Percentiles rank a stretch among this genome's conserved stretches.
Evolutionary conservation across 2,113 vertebrate species (phyloP).

Genomic region (Anolis carolinensis): DNA sequence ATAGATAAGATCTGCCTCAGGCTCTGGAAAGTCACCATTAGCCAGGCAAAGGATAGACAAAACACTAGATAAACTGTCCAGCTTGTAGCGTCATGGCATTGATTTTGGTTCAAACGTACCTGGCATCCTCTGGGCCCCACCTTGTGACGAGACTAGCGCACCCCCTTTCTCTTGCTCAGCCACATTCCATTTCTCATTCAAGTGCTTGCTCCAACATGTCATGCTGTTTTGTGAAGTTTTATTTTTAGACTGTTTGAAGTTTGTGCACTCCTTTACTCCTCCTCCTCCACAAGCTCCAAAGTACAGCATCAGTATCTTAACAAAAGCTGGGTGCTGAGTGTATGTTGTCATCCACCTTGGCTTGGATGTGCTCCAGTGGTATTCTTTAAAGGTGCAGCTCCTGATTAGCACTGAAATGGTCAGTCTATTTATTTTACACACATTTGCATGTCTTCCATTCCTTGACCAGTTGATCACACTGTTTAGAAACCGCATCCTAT

Average conservation of each 20-base stretch:
- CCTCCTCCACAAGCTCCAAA: background rate
- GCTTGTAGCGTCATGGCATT: too few species aligned
- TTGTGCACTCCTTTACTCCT: background rate
- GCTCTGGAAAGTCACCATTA: background rate
- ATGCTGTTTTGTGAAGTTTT: background rate
- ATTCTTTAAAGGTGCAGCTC: too few species aligned
- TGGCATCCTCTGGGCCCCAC: background rate
- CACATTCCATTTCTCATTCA: constrained; percentile 6
- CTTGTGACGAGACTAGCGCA: background rate
- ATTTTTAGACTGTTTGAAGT: background rate
- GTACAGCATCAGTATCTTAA: background rate
- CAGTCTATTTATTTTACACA: background rate
- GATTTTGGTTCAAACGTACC: background rate
- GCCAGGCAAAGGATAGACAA: background rate
- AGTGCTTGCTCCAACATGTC: background rate
- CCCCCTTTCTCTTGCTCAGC: background rate
- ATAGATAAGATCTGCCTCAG: background rate
- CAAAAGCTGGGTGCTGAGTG: background rate
- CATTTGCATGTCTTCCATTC: background rate
- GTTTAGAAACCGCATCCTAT: background rate
- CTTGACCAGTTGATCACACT: background rate
- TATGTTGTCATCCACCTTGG: background rate
- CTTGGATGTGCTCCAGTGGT: background rate
- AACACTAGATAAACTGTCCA: background rate
- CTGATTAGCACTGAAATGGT: background rate